A percentile compares a stretch with the other conserved stretches of the same genome.
Conservation (phyloP, 2,113 vertebrate species). For the Ptychochromis oligacanthus region DNA sequence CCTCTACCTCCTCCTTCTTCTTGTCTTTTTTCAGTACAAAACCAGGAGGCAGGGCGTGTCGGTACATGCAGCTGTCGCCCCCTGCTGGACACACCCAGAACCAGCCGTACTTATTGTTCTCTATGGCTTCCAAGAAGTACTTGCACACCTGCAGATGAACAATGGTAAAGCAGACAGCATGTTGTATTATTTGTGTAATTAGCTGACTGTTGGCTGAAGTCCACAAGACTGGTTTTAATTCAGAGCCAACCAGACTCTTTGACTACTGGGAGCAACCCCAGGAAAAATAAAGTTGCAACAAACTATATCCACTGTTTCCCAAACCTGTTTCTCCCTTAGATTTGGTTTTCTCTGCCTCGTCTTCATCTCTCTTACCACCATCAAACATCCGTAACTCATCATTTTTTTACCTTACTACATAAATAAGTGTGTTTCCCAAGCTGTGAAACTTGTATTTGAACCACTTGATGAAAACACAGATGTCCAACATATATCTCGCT, state of each 20-base stretch:
- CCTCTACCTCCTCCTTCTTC: slow-evolving; percentile 96
- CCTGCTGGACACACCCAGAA: slow-evolving; percentile 97
- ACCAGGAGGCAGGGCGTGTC: slow-evolving; percentile 94
- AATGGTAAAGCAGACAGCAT: accelerated
- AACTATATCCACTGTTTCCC: too few species aligned
- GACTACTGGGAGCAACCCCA: background rate
- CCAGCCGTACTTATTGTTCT: slow-evolving; percentile 98
- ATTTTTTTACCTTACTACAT: accelerated
- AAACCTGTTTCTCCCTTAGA: accelerated
- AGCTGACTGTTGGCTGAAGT: background rate
- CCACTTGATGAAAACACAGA: background rate
- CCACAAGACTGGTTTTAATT: background rate
- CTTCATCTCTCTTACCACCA: background rate
- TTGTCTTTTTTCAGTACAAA: slow-evolving; percentile 97
- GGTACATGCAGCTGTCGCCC: slow-evolving; percentile 94
- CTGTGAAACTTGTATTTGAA: background rate
- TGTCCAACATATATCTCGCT: background rate
- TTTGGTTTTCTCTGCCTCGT: background rate
- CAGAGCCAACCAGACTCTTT: background rate
- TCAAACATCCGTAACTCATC: background rate
- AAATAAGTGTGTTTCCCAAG: background rate
- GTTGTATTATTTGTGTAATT: background rate
- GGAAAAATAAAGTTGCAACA: background rate
- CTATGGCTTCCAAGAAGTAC: slow-evolving; percentile 96
- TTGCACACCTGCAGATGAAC: slow-evolving; percentile 88